phyloP scores from a whole-genome alignment of 2,888 invertebrate species.

The Papilio protenor region DNA sequence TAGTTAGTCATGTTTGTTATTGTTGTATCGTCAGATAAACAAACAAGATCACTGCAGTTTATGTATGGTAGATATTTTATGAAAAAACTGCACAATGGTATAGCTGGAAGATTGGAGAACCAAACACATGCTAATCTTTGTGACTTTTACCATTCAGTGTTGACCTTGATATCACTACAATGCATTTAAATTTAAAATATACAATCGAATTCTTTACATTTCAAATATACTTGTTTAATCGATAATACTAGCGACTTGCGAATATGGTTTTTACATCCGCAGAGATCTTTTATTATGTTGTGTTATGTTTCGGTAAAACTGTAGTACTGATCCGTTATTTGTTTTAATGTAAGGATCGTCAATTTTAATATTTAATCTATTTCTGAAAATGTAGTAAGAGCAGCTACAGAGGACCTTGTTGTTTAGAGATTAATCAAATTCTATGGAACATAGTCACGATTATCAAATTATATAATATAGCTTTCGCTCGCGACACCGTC shows the following conservation, averaged over 20 bases:
- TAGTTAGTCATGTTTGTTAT: not conserved
- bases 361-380: not conserved
- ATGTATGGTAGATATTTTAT: not conserved
- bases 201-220: conserved; percentile 3
- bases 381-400: not conserved
- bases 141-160: conserved; percentile 2
- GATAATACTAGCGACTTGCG: not conserved
- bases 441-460: not conserved
- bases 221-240: not conserved
- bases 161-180: conserved; percentile 16
- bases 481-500: too few relatives aligned
- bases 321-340: too few relatives aligned
- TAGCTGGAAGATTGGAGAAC: conserved; percentile 4
- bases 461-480: not conserved
- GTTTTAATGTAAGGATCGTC: not conserved
- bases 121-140: conserved; percentile 12
- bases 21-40: not conserved
- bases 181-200: conserved; percentile 19
- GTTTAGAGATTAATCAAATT: too few relatives aligned
- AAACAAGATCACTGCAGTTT: not conserved
- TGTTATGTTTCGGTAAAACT: not conserved
- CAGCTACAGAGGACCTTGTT: too few relatives aligned
- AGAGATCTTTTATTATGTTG: not conserved
- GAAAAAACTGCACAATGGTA: conserved; percentile 18
- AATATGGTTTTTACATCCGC: not conserved